Conservation (phyloP, 2,797 vertebrate genomes). For the Sebastes miniatus region DNA sequence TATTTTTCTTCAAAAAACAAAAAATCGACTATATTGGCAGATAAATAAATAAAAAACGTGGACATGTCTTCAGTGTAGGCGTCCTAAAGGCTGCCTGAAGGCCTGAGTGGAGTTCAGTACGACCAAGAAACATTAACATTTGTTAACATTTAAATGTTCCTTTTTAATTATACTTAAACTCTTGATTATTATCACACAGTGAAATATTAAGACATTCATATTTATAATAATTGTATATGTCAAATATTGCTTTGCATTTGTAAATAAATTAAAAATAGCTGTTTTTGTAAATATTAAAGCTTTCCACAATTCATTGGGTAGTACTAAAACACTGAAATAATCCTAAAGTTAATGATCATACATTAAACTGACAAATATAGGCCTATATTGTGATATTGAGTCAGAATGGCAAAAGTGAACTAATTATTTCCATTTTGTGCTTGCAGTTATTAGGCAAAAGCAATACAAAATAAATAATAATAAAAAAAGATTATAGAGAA, state of each 20-base stretch:
- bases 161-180: background rate
- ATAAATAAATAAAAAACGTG: background rate
- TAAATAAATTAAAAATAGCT: background rate
- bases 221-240: background rate
- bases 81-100: background rate
- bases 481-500: background rate
- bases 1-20: background rate
- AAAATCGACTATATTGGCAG: background rate
- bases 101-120: conserved; percentile 2
- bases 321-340: background rate
- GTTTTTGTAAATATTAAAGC: background rate
- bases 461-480: background rate
- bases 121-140: background rate
- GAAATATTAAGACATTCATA: background rate
- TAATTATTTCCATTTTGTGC: background rate
- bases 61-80: background rate
- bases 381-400: background rate
- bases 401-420: background rate
- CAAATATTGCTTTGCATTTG: background rate
- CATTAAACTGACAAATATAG: background rate
- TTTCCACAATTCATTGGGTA: background rate
- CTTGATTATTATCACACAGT: background rate
- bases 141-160: background rate
- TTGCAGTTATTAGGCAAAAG: background rate
- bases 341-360: background rate